A percentile compares a stretch with the other conserved stretches of the same genome.
These are phyloP conservation scores for Characodon lateralis DNA, from an alignment of 2,797 vertebrate genomes.

Conservation along the genomic window DNA sequence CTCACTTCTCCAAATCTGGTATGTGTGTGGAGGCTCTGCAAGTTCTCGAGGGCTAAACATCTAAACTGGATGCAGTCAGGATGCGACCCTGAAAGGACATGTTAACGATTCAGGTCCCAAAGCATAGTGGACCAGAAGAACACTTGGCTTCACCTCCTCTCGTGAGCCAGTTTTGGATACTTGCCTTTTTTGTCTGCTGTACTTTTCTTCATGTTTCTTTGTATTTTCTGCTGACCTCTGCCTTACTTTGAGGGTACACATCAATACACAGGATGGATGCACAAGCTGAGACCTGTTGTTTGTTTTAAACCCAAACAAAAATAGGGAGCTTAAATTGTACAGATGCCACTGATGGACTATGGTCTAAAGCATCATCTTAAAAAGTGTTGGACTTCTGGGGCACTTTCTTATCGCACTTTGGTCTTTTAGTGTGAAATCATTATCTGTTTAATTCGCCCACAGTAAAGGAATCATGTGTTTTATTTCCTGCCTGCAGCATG, in stretches of 20 bases:
- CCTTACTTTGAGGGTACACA: slow-evolving; percentile 69
- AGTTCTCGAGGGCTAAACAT: slow-evolving; percentile 70
- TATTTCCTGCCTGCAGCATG: slow-evolving; percentile 70
- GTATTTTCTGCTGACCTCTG: slow-evolving; percentile 74
- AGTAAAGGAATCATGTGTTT: slow-evolving; percentile 64
- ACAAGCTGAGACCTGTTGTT: slow-evolving; percentile 38
- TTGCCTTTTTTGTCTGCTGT: slow-evolving; percentile 65
- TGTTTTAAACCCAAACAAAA: slow-evolving; percentile 38
- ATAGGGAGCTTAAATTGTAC: slow-evolving; percentile 68
- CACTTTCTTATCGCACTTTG: slow-evolving; percentile 67
- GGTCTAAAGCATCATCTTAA: slow-evolving; percentile 38
- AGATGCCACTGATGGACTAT: slow-evolving; percentile 56
- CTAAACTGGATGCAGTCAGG: slow-evolving; percentile 46
- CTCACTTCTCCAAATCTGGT: slow-evolving; percentile 61
- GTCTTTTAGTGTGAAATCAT: slow-evolving; percentile 70
- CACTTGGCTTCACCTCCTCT: slow-evolving; percentile 60
- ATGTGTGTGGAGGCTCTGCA: slow-evolving; percentile 35
- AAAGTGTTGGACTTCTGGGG: slow-evolving; percentile 48
- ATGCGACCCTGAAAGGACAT: slow-evolving; percentile 52
- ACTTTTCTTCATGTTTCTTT: slow-evolving; percentile 46
- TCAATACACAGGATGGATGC: slow-evolving; percentile 53
- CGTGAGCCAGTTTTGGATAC: slow-evolving; percentile 65
- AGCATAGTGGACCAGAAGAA: slow-evolving; percentile 43
- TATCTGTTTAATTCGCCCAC: slow-evolving; percentile 71
- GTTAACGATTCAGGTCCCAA: slow-evolving; percentile 50